A percentile compares a stretch with the other conserved stretches of the same genome.
phyloP scores from a whole-genome alignment of 2,113 vertebrate genomes.

The Telmatochromis bifrenatus region DNA sequence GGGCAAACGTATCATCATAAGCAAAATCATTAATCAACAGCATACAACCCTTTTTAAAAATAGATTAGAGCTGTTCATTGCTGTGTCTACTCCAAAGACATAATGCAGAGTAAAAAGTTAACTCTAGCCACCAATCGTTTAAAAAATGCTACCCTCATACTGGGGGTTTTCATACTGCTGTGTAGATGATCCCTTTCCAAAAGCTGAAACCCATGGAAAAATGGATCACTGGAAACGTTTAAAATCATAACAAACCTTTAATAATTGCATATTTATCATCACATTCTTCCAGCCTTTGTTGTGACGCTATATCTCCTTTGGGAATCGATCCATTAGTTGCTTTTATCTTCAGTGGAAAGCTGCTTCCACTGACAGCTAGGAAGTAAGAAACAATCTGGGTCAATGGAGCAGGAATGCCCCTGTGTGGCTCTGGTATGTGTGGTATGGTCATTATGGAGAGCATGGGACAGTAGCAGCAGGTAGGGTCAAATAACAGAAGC shows the following conservation, averaged over 20 bases:
- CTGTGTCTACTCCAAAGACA: background rate
- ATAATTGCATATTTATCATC: background rate
- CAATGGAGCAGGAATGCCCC: constrained; percentile 61
- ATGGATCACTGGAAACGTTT: background rate
- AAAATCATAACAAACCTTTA: background rate
- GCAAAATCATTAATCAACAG: background rate
- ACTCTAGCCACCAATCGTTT: background rate
- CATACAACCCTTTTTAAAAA: background rate
- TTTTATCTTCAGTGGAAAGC: constrained; percentile 4
- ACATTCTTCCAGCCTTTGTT: background rate
- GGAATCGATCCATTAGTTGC: background rate
- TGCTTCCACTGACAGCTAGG: constrained; percentile 10
- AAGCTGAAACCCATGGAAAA: background rate
- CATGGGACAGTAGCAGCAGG: constrained; percentile 48
- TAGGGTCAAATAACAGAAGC: constrained; percentile 22
- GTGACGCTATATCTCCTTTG: background rate
- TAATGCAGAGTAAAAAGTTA: background rate
- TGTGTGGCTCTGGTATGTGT: constrained; percentile 51
- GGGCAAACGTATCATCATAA: background rate
- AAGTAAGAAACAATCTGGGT: constrained; percentile 39
- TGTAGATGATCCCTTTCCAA: background rate
- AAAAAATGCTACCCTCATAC: background rate
- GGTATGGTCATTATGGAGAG: constrained; percentile 44
- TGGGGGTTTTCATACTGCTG: background rate
- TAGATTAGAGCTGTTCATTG: background rate